Percentiles rank a stretch among this genome's conserved stretches.
phyloP scores from a whole-genome alignment of 2,113 vertebrate species.

The Muscicapa adusta region DNA sequence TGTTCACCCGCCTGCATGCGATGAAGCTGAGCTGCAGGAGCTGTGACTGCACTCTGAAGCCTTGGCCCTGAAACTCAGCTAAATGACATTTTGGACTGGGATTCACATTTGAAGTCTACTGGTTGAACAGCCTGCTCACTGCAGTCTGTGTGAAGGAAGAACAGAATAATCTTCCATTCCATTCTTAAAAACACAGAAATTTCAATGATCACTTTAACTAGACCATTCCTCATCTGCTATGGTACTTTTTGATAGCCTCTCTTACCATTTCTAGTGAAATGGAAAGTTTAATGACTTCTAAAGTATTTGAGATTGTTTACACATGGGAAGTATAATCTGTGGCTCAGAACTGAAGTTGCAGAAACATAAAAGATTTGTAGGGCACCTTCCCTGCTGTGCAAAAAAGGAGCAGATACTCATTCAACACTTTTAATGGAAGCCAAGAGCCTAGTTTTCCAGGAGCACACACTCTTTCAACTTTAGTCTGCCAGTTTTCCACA shows the following conservation, averaged over 20 bases:
- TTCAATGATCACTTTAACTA: neutral
- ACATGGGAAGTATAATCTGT: neutral
- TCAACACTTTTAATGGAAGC: neutral
- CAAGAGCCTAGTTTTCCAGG: neutral
- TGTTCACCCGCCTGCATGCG: rapidly evolving
- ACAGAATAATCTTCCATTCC: neutral
- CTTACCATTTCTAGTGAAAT: neutral
- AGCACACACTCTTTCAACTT: neutral
- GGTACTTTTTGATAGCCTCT: neutral
- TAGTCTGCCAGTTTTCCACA: neutral
- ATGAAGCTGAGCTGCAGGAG: neutral
- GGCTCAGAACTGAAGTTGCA: neutral
- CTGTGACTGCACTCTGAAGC: neutral
- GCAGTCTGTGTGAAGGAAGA: neutral
- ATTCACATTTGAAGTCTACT: neutral
- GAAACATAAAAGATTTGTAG: neutral
- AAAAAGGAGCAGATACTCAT: neutral
- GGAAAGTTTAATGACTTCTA: neutral
- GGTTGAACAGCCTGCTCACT: neutral
- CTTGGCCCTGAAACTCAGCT: neutral
- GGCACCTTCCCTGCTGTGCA: neutral
- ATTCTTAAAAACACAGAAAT: neutral
- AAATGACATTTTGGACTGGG: neutral
- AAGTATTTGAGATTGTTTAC: neutral
- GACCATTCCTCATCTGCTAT: neutral